These are phyloP conservation scores for Eupithecia subfuscata DNA, from an alignment of 2,888 invertebrate genomes.

Conservation along the genomic window DNA sequence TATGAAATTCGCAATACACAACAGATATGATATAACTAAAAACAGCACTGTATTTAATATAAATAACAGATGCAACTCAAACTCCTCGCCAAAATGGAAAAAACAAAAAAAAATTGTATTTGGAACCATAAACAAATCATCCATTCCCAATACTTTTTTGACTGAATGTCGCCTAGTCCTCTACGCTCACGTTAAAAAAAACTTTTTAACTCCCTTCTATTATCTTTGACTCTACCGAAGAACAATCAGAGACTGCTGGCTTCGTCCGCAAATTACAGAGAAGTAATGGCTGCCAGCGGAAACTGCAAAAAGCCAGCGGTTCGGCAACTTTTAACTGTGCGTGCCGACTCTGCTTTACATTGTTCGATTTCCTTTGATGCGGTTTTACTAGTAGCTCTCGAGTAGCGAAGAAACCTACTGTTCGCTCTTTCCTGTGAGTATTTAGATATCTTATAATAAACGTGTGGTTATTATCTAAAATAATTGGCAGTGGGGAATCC, in stretches of 20 bases:
- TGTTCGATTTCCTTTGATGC: conserved; percentile 24
- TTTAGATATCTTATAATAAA: neutral
- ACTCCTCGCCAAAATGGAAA: too few relatives aligned
- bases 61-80: too few relatives aligned
- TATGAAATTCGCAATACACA: too few relatives aligned
- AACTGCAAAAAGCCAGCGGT: conserved; percentile 43
- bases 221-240: neutral
- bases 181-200: neutral
- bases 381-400: conserved; percentile 21
- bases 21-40: too few relatives aligned
- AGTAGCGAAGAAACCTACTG: neutral
- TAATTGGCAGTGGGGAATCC: neutral
- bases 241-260: conserved; percentile 10
- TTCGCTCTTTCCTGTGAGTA: neutral
- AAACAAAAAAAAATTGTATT: too few relatives aligned
- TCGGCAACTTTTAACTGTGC: conserved; percentile 38
- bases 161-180: neutral
- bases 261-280: conserved; percentile 51
- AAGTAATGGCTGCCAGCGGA: conserved; percentile 53
- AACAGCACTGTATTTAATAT: too few relatives aligned
- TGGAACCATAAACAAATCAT: too few relatives aligned
- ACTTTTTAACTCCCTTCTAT: neutral
- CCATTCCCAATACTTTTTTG: too few relatives aligned
- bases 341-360: conserved; percentile 18
- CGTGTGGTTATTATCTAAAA: neutral